Base-by-base conservation (phyloP, 2,888 invertebrate species). In the Lottia scabra region DNA sequence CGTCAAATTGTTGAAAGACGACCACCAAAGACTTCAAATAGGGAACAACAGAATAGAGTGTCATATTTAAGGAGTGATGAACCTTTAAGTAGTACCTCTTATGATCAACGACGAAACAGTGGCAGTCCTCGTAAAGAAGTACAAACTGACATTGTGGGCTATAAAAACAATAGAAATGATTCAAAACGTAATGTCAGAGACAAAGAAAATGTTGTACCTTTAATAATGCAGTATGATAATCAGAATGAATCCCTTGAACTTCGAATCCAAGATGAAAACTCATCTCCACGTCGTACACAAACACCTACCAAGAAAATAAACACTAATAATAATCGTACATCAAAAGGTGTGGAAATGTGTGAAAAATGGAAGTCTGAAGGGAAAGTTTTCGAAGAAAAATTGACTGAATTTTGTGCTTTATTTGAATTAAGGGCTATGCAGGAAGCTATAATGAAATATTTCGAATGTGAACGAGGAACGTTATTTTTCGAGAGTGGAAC, bases 381-480 rank as follows among this genome's bases (percentile, higher is more conserved):
- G n/a, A 76, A 76, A 30, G 70, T 77, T 12, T 76, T 80, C 46
- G 76, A 77, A 15, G 73, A 76, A n/a, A 83, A 82, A 56, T 71
- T 81, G 4, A 68, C 77, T 8, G 71, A 74, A 19, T 79, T 84
- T 67, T 85, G 83, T 68, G 69, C 74, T 8, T 74, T 75, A n/a
- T 75, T 87, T 27, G 81, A 84, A 46, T 79, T 78, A 46, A 74
- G 75, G 12, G 74, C 81, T 30, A 82, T 81, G 63, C 82, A 80
- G 30, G 77, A 82, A 23, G 78, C 87, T 48, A 79, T 87, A 68
- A 56, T 23, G 19, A 85, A 85, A 71, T 87, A 88, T 75, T 86
- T 88, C 67, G 88, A 88, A 75, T 87, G 88, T 74, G 84, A 86
- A 27, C 75, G 87, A 16, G 87, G 86, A n/a, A 85, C 87, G 0